A percentile compares a stretch with the other conserved stretches of the same genome.
Evolutionary conservation across 2,797 vertebrate genomes (phyloP).

Genomic region (Pseudochirops corinnae): DNA sequence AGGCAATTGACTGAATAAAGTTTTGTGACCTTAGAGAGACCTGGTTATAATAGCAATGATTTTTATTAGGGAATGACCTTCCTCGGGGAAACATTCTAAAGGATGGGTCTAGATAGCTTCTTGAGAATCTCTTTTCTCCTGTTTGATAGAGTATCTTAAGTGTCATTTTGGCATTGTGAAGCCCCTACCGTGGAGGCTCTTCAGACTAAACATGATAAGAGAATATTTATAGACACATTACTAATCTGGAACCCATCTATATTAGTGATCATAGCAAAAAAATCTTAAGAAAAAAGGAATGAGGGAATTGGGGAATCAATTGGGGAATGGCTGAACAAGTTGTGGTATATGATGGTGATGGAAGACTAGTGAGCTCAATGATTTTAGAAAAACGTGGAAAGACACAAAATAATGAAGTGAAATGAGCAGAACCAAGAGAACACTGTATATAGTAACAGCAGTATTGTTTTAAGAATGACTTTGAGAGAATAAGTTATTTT

Average conservation of each 20-base stretch:
- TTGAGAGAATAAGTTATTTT: not conserved
- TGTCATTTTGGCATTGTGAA: not conserved
- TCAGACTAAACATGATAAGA: not conserved
- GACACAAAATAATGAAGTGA: not conserved
- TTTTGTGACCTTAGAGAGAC: not conserved
- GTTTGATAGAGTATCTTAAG: not conserved
- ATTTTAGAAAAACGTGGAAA: not conserved
- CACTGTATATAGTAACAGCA: not conserved
- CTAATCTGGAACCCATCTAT: not conserved
- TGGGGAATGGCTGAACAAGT: not conserved
- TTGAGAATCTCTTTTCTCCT: not conserved
- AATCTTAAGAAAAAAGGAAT: not conserved
- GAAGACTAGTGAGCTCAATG: not conserved
- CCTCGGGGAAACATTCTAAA: not conserved
- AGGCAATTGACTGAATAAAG: not conserved
- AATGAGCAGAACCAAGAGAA: not conserved
- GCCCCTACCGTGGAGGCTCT: not conserved
- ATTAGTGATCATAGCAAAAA: not conserved
- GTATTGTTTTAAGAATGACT: not conserved
- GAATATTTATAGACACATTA: not conserved
- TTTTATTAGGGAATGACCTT: not conserved
- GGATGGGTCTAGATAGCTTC: not conserved
- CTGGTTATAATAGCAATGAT: not conserved
- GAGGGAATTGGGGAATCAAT: not conserved
- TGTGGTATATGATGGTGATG: not conserved